Conservation (phyloP, 2,113 vertebrate species). For the Rattus norvegicus region DNA sequence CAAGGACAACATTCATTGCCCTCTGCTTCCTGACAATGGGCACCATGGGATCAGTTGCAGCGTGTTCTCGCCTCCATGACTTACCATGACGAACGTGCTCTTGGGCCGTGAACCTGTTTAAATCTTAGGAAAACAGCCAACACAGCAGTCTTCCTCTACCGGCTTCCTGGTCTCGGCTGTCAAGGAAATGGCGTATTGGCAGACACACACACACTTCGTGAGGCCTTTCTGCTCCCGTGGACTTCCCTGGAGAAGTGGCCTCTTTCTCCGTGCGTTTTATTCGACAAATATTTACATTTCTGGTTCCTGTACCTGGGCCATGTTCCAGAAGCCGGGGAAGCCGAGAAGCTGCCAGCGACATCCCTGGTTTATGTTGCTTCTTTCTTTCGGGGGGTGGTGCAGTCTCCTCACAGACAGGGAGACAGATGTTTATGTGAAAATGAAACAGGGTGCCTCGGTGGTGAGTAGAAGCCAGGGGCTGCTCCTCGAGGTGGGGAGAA, state of each 20-base stretch:
- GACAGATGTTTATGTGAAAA: not conserved
- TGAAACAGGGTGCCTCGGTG: accelerated
- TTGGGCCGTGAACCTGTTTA: not conserved
- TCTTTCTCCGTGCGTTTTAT: accelerated
- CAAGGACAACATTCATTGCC: not conserved
- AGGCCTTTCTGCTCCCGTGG: accelerated
- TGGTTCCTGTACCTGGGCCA: no score
- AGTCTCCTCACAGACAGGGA: not conserved
- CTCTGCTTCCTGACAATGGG: not conserved
- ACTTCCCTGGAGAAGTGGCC: not conserved
- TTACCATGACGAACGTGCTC: not conserved
- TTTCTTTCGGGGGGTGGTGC: not conserved
- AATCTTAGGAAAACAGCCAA: not conserved
- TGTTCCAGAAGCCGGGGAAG: not conserved
- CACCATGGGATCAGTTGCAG: no score
- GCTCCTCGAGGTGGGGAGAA: not conserved
- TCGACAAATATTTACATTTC: not conserved
- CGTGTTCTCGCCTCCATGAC: no score
- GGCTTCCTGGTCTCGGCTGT: not conserved
- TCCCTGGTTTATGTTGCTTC: not conserved
- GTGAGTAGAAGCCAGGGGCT: not conserved
- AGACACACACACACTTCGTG: accelerated
- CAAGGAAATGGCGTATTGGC: not conserved
- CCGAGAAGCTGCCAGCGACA: not conserved
- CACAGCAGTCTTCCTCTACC: accelerated